Evolutionary conservation across 1,140 invertebrate species (phyloP), one percentile per base, ranked within the genome.

Genomic region (Bursaphelenchus mucronatus): DNA sequence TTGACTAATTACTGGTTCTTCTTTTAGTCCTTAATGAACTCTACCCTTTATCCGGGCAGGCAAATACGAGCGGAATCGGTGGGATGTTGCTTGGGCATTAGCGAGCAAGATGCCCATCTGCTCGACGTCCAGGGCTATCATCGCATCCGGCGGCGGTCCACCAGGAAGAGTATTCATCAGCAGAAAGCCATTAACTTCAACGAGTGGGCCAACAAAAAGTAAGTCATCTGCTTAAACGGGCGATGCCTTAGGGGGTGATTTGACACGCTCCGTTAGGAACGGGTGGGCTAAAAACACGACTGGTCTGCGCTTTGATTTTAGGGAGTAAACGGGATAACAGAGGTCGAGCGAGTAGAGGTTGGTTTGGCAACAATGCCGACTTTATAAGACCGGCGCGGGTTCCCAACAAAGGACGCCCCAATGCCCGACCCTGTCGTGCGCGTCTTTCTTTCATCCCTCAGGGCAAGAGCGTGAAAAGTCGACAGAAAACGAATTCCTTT

Each of bases 201-300:
- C 53, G 56, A 69, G 61, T 68, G 66, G 66, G 66, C 66, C 19
- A 68, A 68, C 51, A 68, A 68, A 61, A 71, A 61, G 44, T 61
- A 47, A 54, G 45, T 59, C 19, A 13, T n/a, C 17, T 21, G 53
- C 52, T 62, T 62, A 39, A 56, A 59, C 30, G 21, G 13, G 53
- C 41, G n/a, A 30, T 30, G 30, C 30, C 30, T 30, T 30, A 5
- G 30, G 30, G 30, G 30, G 30, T 30, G 30, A 30, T 30, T 30
- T 30, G 30, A 30, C 30, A 30, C 30, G 30, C 30, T 30, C 30
- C 30, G 30, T 30, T 30, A 30, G 30, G 30, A 5, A 5, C 30
- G 30, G 30, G 30, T 30, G 1, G 30, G 30, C 5, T 30, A 30
- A 30, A 30, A 30, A 30, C 30, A 30, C 30, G 30, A 30, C 30